These are phyloP conservation scores for Moxostoma hubbsi DNA, from an alignment of 2,797 vertebrate species.

Conservation along the genomic window DNA sequence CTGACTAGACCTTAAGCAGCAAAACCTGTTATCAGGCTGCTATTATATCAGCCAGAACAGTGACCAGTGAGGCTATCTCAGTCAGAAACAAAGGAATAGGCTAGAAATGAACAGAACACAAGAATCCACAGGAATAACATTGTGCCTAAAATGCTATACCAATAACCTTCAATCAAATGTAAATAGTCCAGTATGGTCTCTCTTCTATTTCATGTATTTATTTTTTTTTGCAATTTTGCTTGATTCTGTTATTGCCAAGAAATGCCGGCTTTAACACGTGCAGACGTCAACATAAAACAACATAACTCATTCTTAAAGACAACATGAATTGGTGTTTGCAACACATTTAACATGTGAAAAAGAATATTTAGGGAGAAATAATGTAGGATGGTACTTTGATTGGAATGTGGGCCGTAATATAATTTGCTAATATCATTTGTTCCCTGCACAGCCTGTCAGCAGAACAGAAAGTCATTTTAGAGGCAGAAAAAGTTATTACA, in stretches of 20 bases:
- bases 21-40: neutral
- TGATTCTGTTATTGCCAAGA: no score
- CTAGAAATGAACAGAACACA: conserved; percentile 15
- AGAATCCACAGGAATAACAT: neutral
- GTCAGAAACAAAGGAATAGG: neutral
- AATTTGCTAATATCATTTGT: no score
- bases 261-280: no score
- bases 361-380: neutral
- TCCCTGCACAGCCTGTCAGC: no score
- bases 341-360: neutral
- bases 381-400: neutral
- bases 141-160: neutral
- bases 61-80: conserved; percentile 12
- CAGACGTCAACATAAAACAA: no score
- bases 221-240: neutral
- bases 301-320: no score
- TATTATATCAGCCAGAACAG: no score
- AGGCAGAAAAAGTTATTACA: no score
- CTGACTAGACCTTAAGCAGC: conserved; percentile 29
- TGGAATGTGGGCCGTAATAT: neutral
- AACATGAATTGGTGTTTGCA: neutral
- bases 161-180: conserved; percentile 32
- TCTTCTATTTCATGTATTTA: neutral
- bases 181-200: conserved; percentile 7
- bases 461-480: no score